Conservation (phyloP, 2,888 invertebrate genomes). For the Sesamia inferens region DNA sequence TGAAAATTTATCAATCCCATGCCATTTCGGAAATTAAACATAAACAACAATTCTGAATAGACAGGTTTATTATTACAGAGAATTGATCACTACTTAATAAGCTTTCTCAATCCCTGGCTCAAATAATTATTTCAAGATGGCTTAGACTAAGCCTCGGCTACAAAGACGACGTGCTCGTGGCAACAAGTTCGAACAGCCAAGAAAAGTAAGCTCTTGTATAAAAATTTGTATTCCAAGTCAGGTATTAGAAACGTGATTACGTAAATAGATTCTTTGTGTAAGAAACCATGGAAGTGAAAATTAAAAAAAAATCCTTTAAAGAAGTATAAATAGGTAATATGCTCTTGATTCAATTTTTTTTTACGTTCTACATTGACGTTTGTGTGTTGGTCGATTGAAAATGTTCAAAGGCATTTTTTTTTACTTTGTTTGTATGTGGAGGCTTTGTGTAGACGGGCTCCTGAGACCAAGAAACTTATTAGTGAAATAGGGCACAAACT, state of each 20-base stretch:
- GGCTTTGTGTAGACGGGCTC: too few relatives aligned
- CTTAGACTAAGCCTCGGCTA: constrained; percentile 1
- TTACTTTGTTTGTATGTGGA: too few relatives aligned
- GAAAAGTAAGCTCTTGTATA: neutral
- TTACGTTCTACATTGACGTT: neutral
- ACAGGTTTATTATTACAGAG: constrained; percentile 11
- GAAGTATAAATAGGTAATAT: too few relatives aligned
- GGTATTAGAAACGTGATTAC: neutral
- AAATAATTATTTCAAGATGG: constrained; percentile 43
- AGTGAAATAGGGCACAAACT: too few relatives aligned
- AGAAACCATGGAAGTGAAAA: neutral
- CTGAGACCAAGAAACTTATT: too few relatives aligned
- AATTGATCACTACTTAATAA: constrained; percentile 19
- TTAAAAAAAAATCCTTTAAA: neutral
- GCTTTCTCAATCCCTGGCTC: constrained; percentile 12
- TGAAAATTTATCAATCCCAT: neutral
- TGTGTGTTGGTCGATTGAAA: neutral
- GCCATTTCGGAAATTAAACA: constrained; percentile 20
- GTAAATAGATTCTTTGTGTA: neutral
- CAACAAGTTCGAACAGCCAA: constrained; percentile 4
- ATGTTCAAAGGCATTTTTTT: too few relatives aligned
- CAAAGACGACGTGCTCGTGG: neutral
- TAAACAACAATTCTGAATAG: constrained; percentile 14
- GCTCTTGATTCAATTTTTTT: neutral
- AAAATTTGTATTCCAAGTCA: neutral